Evolutionary conservation across 2,113 vertebrate species (phyloP).

Genomic region (Gymnocephalus cernua): DNA sequence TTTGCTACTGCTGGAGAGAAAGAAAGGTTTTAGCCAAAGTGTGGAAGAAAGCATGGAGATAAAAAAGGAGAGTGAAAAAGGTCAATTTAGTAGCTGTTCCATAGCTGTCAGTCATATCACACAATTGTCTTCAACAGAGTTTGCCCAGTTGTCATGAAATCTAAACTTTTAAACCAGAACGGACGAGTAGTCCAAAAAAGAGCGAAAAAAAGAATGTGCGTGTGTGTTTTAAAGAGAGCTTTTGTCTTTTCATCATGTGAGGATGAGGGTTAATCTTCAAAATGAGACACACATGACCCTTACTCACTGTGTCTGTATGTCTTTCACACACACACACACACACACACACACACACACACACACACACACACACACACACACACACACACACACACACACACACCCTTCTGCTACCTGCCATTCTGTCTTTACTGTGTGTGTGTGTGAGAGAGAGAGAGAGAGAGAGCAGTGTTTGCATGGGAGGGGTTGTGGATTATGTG

Average conservation of each 20-base stretch:
- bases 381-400: slow-evolving; percentile 4
- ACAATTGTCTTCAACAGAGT: not conserved
- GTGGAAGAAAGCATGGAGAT: not conserved
- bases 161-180: not conserved
- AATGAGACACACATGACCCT: slow-evolving; percentile 54
- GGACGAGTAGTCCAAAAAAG: not conserved
- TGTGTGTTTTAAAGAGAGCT: not conserved
- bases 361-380: slow-evolving; percentile 1
- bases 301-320: not conserved
- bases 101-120: not conserved
- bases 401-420: slow-evolving; percentile 18
- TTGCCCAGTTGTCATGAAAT: not conserved
- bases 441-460: not conserved
- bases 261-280: slow-evolving; percentile 43
- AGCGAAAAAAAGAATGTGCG: not conserved
- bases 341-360: not conserved
- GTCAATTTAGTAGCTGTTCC: not conserved
- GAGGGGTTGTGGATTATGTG: slow-evolving; percentile 53
- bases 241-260: slow-evolving; percentile 16
- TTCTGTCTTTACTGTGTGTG: slow-evolving; percentile 14
- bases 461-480: slow-evolving; percentile 11
- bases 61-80: not conserved
- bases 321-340: too few relatives aligned
- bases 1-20: not conserved
- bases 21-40: not conserved